phyloP scores from a whole-genome alignment of 37 sponge, comb jelly and placozoan species.

The Halichondria panicea region DNA sequence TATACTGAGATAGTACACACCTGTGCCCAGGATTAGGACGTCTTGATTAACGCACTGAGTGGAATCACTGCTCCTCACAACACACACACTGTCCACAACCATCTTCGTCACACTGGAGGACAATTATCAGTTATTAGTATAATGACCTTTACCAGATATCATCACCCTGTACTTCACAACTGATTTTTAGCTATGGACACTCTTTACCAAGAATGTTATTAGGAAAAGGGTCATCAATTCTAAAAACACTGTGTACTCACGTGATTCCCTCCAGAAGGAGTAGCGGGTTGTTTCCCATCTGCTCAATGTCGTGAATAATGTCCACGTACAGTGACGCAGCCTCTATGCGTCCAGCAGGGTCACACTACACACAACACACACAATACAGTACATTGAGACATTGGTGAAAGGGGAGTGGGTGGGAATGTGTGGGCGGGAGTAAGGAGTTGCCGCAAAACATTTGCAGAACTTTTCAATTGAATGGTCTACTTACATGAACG shows the following conservation, averaged over 20 bases:
- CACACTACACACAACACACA: slow-evolving; percentile 3
- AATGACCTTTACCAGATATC: not conserved
- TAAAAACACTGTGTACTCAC: not conserved
- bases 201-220: no score
- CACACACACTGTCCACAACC: slow-evolving; percentile 22
- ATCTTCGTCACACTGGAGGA: slow-evolving; percentile 5
- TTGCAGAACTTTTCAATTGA: no score
- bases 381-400: not conserved
- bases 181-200: no score
- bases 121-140: not conserved
- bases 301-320: slow-evolving; percentile 7
- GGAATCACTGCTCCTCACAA: not conserved
- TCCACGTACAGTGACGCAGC: not conserved
- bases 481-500: no score
- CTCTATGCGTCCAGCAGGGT: slow-evolving; percentile 5
- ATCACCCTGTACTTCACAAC: no score
- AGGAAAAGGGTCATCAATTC: not conserved
- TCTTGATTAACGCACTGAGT: slow-evolving; percentile 30
- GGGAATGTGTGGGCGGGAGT: no score
- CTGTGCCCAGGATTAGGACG: slow-evolving; percentile 26
- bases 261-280: slow-evolving; percentile 17
- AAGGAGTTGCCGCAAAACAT: no score
- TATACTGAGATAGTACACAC: not conserved
- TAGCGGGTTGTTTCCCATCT: slow-evolving; percentile 18
- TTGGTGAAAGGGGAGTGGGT: no score